Evolutionary conservation across 53 echinoderm and acorn worm genomes (phyloP), one percentile per base, ranked within the genome.

Genomic region (Temnopleurus reevesii): DNA sequence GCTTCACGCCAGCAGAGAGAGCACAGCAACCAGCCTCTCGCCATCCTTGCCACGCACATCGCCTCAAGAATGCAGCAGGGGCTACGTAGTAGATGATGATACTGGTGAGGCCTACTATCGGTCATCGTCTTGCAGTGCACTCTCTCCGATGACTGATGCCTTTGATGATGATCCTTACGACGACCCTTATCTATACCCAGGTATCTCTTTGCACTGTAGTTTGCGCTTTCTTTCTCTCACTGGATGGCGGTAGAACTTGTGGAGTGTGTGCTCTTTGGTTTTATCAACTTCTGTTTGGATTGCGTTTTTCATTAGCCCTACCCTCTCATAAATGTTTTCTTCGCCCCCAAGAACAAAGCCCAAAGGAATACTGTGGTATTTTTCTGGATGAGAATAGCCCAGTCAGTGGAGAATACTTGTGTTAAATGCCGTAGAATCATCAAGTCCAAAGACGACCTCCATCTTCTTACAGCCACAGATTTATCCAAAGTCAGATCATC

Each of bases 111-210:
- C 55, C 8, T 83, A 55, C 36, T 54, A 33, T 36, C 1, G 83
- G 30, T 35, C 54, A 5, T 2, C 46, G 29, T 79, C 79, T 17
- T 27, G 12, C 18, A 46, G 29, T 26, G 8, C 46, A 4, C 76
- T 44, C 27, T 30, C 76, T 38, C 76, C 43, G 23, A 44, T 5
- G 1, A 25, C 10, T 80, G 53, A 55, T 18, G 21, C 8, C 38
- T 55, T 29, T 83, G 55, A 55, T 47, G 55, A 82, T 82, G 54
- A 83, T 56, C 79, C 79, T 2, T 79, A 49, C 46, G 79, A 49
- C 49, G 79, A 79, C 79, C 79, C 79, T 15, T 79, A 79, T 49
- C 49, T 79, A 5, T 79, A 79, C 49, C 79, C 79, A 79, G 79
- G 79, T 79, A 79, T 79, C 27, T 49, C 79, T 71, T 71, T 71